Percentiles rank a stretch among this genome's conserved stretches.
Conservation (phyloP, 2,113 vertebrate genomes). For the Aptenodytes forsteri region DNA sequence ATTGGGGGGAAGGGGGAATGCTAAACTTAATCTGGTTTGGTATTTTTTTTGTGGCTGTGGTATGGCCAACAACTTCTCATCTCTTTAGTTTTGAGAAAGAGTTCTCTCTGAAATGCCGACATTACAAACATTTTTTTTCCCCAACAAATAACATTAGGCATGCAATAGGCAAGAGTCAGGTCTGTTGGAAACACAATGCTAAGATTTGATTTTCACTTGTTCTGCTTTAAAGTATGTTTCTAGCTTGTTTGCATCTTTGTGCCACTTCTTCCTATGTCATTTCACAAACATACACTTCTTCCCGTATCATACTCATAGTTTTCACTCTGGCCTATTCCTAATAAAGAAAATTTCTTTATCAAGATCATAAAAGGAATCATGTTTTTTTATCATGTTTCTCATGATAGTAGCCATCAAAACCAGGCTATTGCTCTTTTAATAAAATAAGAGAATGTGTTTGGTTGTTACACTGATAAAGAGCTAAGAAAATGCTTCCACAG, state of each 20-base stretch:
- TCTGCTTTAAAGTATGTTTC: not conserved
- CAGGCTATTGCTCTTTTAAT: not conserved
- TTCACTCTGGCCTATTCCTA: not conserved
- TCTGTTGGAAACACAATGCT: not conserved
- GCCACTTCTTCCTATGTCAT: not conserved
- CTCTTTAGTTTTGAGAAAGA: not conserved
- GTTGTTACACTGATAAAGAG: not conserved
- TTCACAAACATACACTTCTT: not conserved
- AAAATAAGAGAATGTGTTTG: not conserved
- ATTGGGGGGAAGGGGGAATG: accelerated
- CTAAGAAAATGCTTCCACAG: slow-evolving; percentile 7
- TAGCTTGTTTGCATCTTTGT: not conserved
- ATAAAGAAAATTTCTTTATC: not conserved
- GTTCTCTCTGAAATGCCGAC: not conserved
- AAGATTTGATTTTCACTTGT: not conserved
- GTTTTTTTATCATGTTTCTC: not conserved
- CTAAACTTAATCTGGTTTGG: not conserved
- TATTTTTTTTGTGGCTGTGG: not conserved
- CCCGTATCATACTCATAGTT: not conserved
- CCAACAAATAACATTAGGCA: not conserved
- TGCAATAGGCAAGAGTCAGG: not conserved
- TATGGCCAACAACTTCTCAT: not conserved
- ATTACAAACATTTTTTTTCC: not conserved
- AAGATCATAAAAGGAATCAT: not conserved
- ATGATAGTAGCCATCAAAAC: not conserved